Base-by-base conservation (phyloP, 1,140 invertebrate genomes). In the Papilio dardanus region DNA sequence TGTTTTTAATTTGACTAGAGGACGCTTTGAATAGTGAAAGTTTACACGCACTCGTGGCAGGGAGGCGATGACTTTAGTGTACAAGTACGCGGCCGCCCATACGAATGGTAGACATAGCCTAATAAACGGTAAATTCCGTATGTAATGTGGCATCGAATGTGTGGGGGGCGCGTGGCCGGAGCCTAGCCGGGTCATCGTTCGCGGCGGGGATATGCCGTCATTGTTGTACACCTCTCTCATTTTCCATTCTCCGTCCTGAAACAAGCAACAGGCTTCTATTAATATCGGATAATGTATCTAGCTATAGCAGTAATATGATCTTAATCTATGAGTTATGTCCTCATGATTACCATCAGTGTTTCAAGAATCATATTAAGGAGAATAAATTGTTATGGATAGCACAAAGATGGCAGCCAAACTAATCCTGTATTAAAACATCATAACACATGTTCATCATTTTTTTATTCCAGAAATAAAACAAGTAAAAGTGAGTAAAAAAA, bases 1-100 rank as follows among this genome's bases (percentile, higher is more conserved):
- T 74, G 78, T 83, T 93, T 93, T 93, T 93, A 93, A 93, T 88
- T 93, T 93, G 81, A 93, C 92, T 88, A 92, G 87, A 76, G 92
- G 89, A 87, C 89, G 89, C 86, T 93, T 93, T 93, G 89, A 85
- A 88, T 89, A 87, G 88, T 91, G 89, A 86, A 86, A 87, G 89
- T 89, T 90, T 76, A 82, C 84, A 71, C 86, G 84, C 81, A 85
- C 78, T 65, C 85, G n/a, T 84, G 76, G 86, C 83, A n/a, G n/a
- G 31, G 81, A 83, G 71, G 81, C 76, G 76, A 79, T 77, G 76
- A 74, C 74, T 67, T 78, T 80, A 75, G 83, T 83, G 80, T 85
- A 81, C 82, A 86, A 84, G 79, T 83, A 76, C 81, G 83, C 81
- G 86, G 87, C 87, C 81, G 86, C 84, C 78, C 85, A 85, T 82